These are phyloP conservation scores for Pseudopipra pipra DNA, from an alignment of 2,113 vertebrate genomes.

Conservation along the genomic window DNA sequence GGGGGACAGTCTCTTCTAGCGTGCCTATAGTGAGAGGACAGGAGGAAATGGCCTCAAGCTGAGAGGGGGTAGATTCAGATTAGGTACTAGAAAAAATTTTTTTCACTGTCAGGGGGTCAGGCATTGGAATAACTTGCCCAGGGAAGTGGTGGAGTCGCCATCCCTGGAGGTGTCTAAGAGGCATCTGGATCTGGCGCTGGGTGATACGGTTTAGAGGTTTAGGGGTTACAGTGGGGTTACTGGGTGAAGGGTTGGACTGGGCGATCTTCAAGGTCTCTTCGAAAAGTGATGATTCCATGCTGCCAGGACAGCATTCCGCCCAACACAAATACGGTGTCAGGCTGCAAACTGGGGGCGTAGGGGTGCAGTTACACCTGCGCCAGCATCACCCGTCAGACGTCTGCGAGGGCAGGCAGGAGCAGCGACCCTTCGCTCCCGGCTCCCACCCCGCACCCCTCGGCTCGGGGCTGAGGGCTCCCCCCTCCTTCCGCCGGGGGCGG, in stretches of 20 bases:
- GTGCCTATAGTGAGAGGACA: too few relatives aligned
- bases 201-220: not conserved
- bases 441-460: too few relatives aligned
- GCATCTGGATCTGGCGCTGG: not conserved
- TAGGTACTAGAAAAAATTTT: not conserved
- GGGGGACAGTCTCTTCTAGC: not conserved
- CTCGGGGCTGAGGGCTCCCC: too few relatives aligned
- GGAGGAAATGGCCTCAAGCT: too few relatives aligned
- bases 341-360: not conserved
- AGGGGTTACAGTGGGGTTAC: not conserved
- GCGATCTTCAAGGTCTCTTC: not conserved
- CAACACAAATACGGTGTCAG: accelerated
- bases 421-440: accelerated
- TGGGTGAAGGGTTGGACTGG: not conserved
- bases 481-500: not conserved
- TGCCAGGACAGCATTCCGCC: not conserved
- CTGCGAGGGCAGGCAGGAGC: accelerated
- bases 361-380: accelerated
- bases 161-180: not conserved
- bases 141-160: not conserved
- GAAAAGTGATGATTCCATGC: not conserved
- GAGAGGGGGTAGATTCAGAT: not conserved
- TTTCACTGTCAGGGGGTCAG: not conserved
- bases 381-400: accelerated
- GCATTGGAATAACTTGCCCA: not conserved